These are phyloP conservation scores for Conus betulinus DNA, from an alignment of 1,140 invertebrate species.

Conservation along the genomic window DNA sequence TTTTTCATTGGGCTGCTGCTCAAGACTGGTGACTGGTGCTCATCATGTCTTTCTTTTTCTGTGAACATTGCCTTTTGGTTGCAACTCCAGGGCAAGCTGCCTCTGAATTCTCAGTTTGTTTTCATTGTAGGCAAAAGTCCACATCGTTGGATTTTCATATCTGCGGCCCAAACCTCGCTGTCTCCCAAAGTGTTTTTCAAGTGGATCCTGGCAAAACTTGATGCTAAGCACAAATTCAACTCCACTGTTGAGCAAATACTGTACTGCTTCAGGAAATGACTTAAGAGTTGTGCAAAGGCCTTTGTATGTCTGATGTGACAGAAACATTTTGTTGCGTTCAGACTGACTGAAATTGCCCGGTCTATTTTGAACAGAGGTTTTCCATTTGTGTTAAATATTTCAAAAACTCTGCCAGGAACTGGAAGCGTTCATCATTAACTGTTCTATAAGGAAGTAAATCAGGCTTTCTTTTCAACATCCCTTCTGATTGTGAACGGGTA, in stretches of 20 bases:
- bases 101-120: background rate
- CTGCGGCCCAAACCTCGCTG: background rate
- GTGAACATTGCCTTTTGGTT: no score
- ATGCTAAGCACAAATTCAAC: background rate
- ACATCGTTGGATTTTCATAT: background rate
- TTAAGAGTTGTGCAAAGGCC: background rate
- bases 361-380: background rate
- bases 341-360: background rate
- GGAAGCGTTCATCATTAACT: background rate
- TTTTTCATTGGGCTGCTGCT: no score
- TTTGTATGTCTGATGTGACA: conserved; percentile 5
- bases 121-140: background rate
- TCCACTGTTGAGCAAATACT: background rate
- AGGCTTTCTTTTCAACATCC: background rate
- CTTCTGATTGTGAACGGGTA: background rate
- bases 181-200: conserved; percentile 20
- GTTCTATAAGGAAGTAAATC: background rate
- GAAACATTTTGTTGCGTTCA: conserved; percentile 7
- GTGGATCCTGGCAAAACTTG: conserved; percentile 13
- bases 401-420: background rate
- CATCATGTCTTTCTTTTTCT: no score
- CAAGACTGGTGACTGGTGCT: no score
- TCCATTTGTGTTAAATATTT: background rate
- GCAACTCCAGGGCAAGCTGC: no score
- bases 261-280: background rate